Evolutionary conservation across 2,888 invertebrate species (phyloP), one percentile per base, ranked within the genome.

Genomic region (Torymus auratus): DNA sequence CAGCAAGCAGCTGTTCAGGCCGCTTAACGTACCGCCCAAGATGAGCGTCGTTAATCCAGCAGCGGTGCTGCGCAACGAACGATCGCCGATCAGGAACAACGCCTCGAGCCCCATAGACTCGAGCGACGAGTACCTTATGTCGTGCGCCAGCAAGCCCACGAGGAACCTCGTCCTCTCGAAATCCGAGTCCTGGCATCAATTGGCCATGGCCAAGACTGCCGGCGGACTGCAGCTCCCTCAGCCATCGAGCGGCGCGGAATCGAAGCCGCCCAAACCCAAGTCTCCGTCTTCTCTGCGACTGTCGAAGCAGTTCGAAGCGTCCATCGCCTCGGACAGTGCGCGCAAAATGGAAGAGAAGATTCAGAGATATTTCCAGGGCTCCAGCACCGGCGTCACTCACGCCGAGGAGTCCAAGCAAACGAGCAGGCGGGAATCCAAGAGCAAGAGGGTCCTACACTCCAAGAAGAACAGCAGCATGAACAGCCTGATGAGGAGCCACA

Each of bases 111-210:
- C 85, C 0, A 85, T 87, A 23, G 91, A 91, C 72, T 88, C 90
- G 13, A 91, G 91, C 72, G 91, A 91, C 82, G 90, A 90, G 60
- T 91, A 91, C 61, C 76, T 91, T 0, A 88, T 90, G 84, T 88
- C 86, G 0, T 91, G 91, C 74, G 88, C 90, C 2, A 87, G 77
- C 50, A 88, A 86, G 64, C 88, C 89, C 0, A 87, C 88, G 7
- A 85, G 90, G 53, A 89, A 89, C 4, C 88, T 90, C 65, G 91
- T 91, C 0, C 83, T 91, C 2, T 94, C 93, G 85, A 95, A 96
- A 89, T 95, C 96, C 11, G 96, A 96, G 88, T 95, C 96, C 3
- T 96, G 96, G 96, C 95, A 95, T 88, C 95, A 95, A 87, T 92
- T 96, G 81, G 93, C 93, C 81, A 89, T 92, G 76, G 86, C 89